Percentiles rank a stretch among this genome's conserved stretches.
Conservation (phyloP, 1,140 invertebrate species). For the Drosophila sproati region DNA sequence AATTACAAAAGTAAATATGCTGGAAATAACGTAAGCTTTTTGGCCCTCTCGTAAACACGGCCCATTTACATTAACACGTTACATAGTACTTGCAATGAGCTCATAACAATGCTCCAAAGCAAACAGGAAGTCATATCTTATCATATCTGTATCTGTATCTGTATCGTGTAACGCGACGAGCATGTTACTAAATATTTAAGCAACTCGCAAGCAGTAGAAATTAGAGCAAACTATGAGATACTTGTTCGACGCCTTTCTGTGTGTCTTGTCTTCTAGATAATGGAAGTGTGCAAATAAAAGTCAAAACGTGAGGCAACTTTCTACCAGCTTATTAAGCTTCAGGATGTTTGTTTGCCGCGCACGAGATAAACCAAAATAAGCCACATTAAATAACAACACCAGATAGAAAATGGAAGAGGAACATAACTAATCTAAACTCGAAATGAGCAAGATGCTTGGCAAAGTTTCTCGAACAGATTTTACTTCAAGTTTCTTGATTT, state of each 20-base stretch:
- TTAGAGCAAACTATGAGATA: slow-evolving; percentile 73
- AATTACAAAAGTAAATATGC: not conserved
- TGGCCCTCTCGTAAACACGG: slow-evolving; percentile 35
- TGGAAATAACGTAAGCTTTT: slow-evolving; percentile 37
- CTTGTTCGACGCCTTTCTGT: slow-evolving; percentile 27
- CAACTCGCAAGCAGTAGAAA: slow-evolving; percentile 66
- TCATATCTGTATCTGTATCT: slow-evolving; percentile 56
- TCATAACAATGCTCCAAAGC: slow-evolving; percentile 29
- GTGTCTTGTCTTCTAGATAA: slow-evolving; percentile 49
- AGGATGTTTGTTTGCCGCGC: slow-evolving; percentile 22
- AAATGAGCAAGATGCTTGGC: slow-evolving; percentile 14
- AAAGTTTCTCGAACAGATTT: slow-evolving; percentile 17
- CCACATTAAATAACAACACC: slow-evolving; percentile 15
- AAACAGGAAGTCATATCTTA: slow-evolving; percentile 77
- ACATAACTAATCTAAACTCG: not conserved
- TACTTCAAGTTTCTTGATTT: not conserved
- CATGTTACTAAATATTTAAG: slow-evolving; percentile 80
- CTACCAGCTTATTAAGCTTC: slow-evolving; percentile 27
- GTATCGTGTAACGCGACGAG: slow-evolving; percentile 48
- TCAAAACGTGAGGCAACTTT: slow-evolving; percentile 58
- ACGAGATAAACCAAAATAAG: slow-evolving; percentile 19
- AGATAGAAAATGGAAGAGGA: not conserved
- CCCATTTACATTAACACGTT: slow-evolving; percentile 66
- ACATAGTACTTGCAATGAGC: slow-evolving; percentile 32
- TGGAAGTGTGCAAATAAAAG: slow-evolving; percentile 75